These are phyloP conservation scores for Heliconius nattereri DNA, from an alignment of 1,140 invertebrate species.

Conservation along the genomic window DNA sequence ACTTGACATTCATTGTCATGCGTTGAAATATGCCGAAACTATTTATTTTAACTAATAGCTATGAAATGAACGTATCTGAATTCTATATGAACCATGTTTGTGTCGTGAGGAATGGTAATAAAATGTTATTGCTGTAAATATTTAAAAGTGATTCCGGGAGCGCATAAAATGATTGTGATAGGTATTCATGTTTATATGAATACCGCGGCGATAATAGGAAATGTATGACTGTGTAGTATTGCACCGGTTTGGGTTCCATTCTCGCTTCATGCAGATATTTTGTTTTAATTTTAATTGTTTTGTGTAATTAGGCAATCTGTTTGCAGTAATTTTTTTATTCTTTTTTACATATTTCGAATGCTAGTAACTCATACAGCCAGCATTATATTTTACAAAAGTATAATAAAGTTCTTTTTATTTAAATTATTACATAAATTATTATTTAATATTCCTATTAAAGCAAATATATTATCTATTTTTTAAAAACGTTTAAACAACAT, in stretches of 20 bases:
- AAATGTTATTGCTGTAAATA: slow-evolving; percentile 9
- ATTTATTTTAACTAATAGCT: slow-evolving; percentile 3
- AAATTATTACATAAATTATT: too few relatives aligned
- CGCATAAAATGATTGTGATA: background rate
- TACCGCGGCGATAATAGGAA: background rate
- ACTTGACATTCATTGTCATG: background rate
- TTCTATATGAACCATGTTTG: background rate
- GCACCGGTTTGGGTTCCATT: background rate
- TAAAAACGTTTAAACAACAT: too few relatives aligned
- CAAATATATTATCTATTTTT: too few relatives aligned
- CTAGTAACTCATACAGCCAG: too few relatives aligned
- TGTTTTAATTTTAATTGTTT: too few relatives aligned
- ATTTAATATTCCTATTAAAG: too few relatives aligned
- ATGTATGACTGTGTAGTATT: background rate
- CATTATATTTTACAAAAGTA: too few relatives aligned
- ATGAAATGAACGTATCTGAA: slow-evolving; percentile 3
- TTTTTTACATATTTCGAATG: too few relatives aligned
- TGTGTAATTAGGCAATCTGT: too few relatives aligned
- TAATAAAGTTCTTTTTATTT: too few relatives aligned
- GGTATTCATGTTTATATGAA: background rate
- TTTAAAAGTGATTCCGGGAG: slow-evolving; percentile 2
- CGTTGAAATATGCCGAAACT: background rate
- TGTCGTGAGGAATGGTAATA: slow-evolving; percentile 8
- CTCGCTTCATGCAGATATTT: background rate
- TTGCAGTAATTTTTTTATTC: too few relatives aligned